These are phyloP conservation scores for Chymomyza amoena DNA, from an alignment of 2,888 invertebrate genomes.

Conservation along the genomic window DNA sequence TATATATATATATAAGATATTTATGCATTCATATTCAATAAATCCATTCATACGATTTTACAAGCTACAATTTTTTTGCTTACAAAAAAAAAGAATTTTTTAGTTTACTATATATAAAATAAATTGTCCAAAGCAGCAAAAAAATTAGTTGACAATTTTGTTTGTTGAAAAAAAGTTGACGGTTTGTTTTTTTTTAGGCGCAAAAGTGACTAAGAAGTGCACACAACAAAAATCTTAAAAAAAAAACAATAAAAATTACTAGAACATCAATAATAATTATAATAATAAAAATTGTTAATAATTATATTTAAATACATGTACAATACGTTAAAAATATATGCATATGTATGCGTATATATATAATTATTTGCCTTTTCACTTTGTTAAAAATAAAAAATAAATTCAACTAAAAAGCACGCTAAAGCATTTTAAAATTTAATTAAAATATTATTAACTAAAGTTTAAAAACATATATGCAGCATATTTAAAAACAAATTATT, in stretches of 20 bases:
- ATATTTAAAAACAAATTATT: neutral
- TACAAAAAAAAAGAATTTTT: constrained; percentile 2
- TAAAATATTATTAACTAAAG: constrained; percentile 30
- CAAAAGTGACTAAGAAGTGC: constrained; percentile 60
- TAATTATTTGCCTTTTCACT: constrained; percentile 62
- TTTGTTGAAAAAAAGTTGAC: neutral
- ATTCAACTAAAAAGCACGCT: constrained; percentile 54
- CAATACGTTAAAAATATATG: constrained; percentile 11
- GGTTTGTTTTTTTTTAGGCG: constrained; percentile 44
- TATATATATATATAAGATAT: constrained; percentile 43
- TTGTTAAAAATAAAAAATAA: constrained; percentile 45
- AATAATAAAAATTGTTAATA: constrained; percentile 1
- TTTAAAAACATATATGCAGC: neutral
- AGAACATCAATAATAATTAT: constrained; percentile 34
- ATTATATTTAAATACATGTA: neutral
- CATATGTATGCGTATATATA: constrained; percentile 26
- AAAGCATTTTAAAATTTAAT: constrained; percentile 51
- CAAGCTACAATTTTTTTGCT: constrained; percentile 22
- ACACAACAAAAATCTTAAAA: constrained; percentile 42
- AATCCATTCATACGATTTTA: constrained; percentile 46
- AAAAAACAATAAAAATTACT: constrained; percentile 33
- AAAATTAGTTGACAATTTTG: too few relatives aligned
- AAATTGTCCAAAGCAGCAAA: constrained; percentile 7
- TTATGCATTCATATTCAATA: constrained; percentile 42
- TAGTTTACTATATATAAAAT: constrained; percentile 6